phyloP scores from a whole-genome alignment of 2,113 vertebrate genomes.

The Carollia perspicillata region DNA sequence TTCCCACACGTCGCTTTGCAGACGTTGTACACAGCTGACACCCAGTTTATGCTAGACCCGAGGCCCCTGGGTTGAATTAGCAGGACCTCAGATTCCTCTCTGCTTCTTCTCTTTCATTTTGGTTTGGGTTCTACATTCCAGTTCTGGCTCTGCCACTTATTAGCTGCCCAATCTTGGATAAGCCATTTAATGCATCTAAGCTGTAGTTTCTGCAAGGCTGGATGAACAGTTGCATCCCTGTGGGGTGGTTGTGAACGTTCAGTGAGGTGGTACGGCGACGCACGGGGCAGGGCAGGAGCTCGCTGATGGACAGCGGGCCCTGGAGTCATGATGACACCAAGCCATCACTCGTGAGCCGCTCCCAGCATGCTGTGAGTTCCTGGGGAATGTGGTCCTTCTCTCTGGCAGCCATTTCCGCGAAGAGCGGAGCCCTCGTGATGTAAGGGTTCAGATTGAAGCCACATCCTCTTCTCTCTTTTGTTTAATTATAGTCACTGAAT shows the following conservation, averaged over 20 bases:
- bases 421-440: neutral
- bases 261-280: neutral
- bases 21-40: too few species aligned
- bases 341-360: rapidly evolving
- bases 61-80: neutral
- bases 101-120: neutral
- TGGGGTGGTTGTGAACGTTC: neutral
- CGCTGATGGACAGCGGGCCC: neutral
- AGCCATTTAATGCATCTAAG: neutral
- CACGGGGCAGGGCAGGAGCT: rapidly evolving
- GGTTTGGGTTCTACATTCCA: neutral
- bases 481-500: neutral
- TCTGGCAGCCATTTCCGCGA: neutral
- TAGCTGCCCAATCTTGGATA: neutral
- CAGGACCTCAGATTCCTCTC: neutral
- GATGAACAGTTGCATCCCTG: neutral
- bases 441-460: neutral
- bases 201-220: neutral
- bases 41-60: too few species aligned
- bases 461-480: neutral
- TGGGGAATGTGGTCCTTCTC: too few species aligned
- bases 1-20: too few species aligned
- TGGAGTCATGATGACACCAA: neutral
- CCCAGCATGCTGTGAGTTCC: neutral
- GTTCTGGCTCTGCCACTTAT: neutral